Percentiles rank a stretch among this genome's conserved stretches.
Evolutionary conservation across 2,888 invertebrate species (phyloP).

Genomic region (Pristionchus entomophagus): DNA sequence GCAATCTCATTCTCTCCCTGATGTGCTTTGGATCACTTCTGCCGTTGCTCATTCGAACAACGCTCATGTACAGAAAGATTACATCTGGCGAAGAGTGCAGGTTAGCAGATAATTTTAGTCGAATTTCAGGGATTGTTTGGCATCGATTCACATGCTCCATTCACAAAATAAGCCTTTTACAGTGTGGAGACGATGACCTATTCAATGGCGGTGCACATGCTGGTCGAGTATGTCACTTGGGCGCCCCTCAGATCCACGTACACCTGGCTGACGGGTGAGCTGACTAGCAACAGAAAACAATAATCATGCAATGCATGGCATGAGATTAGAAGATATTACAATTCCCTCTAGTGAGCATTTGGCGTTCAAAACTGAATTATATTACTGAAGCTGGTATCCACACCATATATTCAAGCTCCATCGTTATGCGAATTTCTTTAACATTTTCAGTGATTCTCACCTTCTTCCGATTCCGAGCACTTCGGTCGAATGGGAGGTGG

Average conservation of each 20-base stretch:
- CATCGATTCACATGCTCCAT: no score
- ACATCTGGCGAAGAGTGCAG: background rate
- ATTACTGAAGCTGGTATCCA: no score
- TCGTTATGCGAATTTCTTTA: background rate
- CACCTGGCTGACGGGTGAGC: background rate
- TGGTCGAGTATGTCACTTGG: background rate
- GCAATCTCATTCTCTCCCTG: background rate
- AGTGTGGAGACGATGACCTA: background rate
- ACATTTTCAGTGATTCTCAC: background rate
- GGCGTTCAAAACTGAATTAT: no score
- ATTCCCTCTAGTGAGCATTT: no score
- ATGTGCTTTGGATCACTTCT: background rate
- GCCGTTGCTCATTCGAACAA: background rate
- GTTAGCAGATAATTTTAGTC: background rate
- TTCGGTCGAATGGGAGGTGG: background rate
- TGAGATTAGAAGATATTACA: background rate
- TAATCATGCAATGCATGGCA: no score
- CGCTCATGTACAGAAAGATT: background rate
- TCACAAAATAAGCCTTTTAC: no score
- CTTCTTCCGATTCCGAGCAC: background rate
- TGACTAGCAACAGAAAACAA: no score
- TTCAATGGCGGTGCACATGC: background rate
- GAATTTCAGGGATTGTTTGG: background rate
- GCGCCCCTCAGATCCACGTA: background rate
- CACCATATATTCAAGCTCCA: no score